Evolutionary conservation across 2,888 invertebrate species (phyloP).

Genomic region (Coenonympha arcania): DNA sequence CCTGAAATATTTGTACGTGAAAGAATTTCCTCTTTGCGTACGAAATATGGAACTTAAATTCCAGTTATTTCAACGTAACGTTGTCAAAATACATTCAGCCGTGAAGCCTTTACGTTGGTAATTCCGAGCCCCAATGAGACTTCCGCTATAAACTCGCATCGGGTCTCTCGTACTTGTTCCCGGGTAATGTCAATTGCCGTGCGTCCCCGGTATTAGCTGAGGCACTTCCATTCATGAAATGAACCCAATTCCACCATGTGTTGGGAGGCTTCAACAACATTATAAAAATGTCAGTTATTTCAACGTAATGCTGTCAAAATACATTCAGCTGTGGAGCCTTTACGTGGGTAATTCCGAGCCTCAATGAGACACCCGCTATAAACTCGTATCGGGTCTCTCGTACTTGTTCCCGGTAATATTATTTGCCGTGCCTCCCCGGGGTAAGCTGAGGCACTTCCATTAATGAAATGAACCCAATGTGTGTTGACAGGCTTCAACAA

Average conservation of each 20-base stretch:
- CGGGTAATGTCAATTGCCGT: too few relatives aligned
- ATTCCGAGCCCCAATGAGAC: conserved; percentile 1
- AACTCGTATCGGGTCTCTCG: neutral
- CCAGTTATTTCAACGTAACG: neutral
- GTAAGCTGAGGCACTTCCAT: neutral
- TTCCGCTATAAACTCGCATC: neutral
- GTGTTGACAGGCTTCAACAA: conserved; percentile 9
- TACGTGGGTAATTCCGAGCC: neutral
- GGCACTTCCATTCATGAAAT: too few relatives aligned
- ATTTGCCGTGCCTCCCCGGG: conserved; percentile 15
- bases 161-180: neutral
- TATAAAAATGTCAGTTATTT: neutral
- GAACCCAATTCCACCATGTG: too few relatives aligned
- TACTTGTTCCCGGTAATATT: conserved; percentile 9
- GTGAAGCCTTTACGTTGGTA: neutral
- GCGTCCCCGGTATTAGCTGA: too few relatives aligned
- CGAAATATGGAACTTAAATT: neutral
- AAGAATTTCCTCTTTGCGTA: neutral
- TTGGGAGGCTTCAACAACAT: too few relatives aligned
- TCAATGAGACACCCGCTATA: neutral
- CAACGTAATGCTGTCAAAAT: neutral
- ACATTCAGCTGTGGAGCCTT: neutral
- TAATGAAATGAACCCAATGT: conserved; percentile 3
- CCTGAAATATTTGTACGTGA: too few relatives aligned
- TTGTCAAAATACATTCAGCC: neutral